Evolutionary conservation across 2,888 invertebrate genomes (phyloP).

Genomic region (Eurytoma californica): DNA sequence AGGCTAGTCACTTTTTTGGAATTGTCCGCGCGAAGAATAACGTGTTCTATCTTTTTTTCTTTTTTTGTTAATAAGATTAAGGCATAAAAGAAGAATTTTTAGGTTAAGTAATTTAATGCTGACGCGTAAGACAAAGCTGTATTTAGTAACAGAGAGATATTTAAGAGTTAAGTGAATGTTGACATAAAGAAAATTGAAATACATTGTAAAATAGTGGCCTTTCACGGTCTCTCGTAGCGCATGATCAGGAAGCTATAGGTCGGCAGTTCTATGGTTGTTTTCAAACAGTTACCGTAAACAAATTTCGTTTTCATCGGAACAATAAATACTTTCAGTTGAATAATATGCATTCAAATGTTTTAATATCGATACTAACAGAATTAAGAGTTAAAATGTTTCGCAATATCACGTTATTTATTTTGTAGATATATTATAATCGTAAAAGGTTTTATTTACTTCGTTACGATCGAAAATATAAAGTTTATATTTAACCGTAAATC

Average conservation of each 20-base stretch:
- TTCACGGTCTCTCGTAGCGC: constrained; percentile 41
- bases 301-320: background rate
- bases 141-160: constrained; percentile 3
- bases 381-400: too few species aligned
- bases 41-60: constrained; percentile 20
- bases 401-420: too few species aligned
- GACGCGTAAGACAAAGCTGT: constrained; percentile 2
- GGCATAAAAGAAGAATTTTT: background rate
- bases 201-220: constrained; percentile 52
- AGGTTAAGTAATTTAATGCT: constrained; percentile 6
- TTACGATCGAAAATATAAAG: too few species aligned
- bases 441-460: too few species aligned
- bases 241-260: constrained; percentile 17
- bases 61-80: constrained; percentile 32
- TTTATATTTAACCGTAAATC: too few species aligned
- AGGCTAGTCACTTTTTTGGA: constrained; percentile 43
- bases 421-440: too few species aligned
- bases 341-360: too few species aligned
- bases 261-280: constrained; percentile 3
- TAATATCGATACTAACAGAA: too few species aligned
- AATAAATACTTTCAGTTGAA: background rate
- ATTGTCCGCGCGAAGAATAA: constrained; percentile 31
- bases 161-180: constrained; percentile 4
- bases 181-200: background rate
- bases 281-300: background rate